phyloP scores from a whole-genome alignment of 1,140 invertebrate genomes.

The Pararge aegeria region DNA sequence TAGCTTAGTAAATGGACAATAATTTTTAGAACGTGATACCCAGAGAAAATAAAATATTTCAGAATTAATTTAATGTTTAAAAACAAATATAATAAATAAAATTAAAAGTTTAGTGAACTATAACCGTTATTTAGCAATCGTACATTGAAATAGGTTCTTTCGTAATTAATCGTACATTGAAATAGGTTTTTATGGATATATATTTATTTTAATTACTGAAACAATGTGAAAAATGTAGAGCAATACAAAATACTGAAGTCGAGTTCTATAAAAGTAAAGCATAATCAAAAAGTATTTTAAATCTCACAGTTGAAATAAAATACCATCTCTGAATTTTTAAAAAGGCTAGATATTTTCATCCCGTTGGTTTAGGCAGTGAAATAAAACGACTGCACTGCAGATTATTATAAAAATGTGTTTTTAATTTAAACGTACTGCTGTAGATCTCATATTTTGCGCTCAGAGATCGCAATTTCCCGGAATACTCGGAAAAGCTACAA shows the following conservation, averaged over 20 bases:
- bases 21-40: too few relatives aligned
- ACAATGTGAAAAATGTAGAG: not conserved
- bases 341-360: constrained; percentile 26
- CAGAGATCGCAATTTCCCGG: constrained; percentile 74
- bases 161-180: too few relatives aligned
- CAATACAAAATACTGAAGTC: not conserved
- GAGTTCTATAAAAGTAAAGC: not conserved
- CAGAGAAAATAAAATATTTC: too few relatives aligned
- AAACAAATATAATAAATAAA: too few relatives aligned
- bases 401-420: constrained; percentile 70
- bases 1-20: too few relatives aligned
- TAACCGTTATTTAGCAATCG: too few relatives aligned
- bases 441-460: constrained; percentile 68
- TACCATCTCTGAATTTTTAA: constrained; percentile 19
- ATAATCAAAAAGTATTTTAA: not conserved
- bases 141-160: too few relatives aligned
- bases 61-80: too few relatives aligned
- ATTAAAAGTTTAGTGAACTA: too few relatives aligned
- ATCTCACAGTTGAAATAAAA: constrained; percentile 11
- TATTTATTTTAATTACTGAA: too few relatives aligned
- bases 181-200: too few relatives aligned
- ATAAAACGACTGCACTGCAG: constrained; percentile 48
- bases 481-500: constrained; percentile 78
- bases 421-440: constrained; percentile 72
- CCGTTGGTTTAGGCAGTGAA: constrained; percentile 23